Evolutionary conservation across 2,888 invertebrate species (phyloP), one percentile per base, ranked within the genome.

Genomic region (Cerceris ruficornis): DNA sequence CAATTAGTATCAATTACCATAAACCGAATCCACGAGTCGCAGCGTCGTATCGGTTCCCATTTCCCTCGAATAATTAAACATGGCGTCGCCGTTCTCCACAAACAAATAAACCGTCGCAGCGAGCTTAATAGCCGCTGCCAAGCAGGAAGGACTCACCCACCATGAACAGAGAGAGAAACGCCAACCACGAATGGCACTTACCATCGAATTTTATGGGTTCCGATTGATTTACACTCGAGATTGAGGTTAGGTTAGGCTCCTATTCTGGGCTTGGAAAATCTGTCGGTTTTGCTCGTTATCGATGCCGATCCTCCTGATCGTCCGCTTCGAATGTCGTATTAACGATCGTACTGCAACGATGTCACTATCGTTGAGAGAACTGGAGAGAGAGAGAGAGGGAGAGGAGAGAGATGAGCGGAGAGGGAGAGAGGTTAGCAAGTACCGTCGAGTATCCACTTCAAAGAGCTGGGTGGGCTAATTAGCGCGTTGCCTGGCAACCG

Each of bases 401-500:
- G 81, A 80, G 75, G 61, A 76, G 79, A 75, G 49, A 59, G 77
- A 66, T 65, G 70, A 64, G 68, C 76, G 77, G 76, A 67, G 58
- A 74, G 73, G 78, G 81, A 84, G 81, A 86, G 89, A 88, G 88
- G 88, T 87, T 91, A 89, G 87, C 88, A 89, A 91, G 90, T 89
- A 91, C 90, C 85, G 88, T 92, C 88, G 89, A 92, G 92, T 92
- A 90, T 89, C 92, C 91, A 91, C 92, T 92, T 89, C 84, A 92
- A 90, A 91, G 91, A 91, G 91, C 90, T 89, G 91, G 90, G 90
- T 91, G 91, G 91, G 91, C 92, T 92, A 92, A 92, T 92, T 92
- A 92, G 91, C 90, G 88, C 90, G 92, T 92, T 92, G 92, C 92
- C 88, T 88, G 88, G 92, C 90, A 91, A 92, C 92, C 88, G 85